A percentile compares a stretch with the other conserved stretches of the same genome.
Conservation (phyloP, 2,113 vertebrate genomes). For the Perca fluviatilis region DNA sequence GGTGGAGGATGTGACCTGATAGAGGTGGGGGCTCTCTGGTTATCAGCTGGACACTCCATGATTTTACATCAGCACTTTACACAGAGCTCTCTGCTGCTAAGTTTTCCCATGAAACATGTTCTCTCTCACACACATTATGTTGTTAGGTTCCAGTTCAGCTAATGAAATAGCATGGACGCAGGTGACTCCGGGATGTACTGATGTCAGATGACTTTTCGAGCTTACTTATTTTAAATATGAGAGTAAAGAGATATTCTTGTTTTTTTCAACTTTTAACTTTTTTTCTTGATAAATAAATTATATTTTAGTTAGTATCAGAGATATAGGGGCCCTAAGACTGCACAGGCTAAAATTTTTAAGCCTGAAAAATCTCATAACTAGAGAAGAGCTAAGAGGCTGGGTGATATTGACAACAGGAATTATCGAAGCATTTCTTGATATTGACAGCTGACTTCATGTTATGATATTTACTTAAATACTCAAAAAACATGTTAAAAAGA, state of each 20-base stretch:
- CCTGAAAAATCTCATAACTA: too few species aligned
- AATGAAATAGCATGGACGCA: background rate
- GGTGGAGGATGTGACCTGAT: conserved; percentile 25
- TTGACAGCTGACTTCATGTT: too few species aligned
- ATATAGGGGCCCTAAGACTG: background rate
- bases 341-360: too few species aligned
- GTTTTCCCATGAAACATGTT: conserved; percentile 17
- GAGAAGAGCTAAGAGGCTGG: background rate
- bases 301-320: background rate
- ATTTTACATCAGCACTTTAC: conserved; percentile 26
- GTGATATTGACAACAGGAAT: background rate
- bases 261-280: too few species aligned
- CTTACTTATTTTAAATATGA: background rate
- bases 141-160: conserved; percentile 14
- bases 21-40: conserved; percentile 7
- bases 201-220: background rate
- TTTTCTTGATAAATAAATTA: background rate
- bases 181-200: conserved; percentile 9
- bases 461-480: background rate
- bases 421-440: background rate
- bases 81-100: background rate
- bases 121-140: conserved; percentile 8
- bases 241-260: too few species aligned
- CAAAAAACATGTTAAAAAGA: background rate
- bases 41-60: conserved; percentile 11